Conservation (phyloP, 2,113 vertebrate species). For the Mobula hypostoma region DNA sequence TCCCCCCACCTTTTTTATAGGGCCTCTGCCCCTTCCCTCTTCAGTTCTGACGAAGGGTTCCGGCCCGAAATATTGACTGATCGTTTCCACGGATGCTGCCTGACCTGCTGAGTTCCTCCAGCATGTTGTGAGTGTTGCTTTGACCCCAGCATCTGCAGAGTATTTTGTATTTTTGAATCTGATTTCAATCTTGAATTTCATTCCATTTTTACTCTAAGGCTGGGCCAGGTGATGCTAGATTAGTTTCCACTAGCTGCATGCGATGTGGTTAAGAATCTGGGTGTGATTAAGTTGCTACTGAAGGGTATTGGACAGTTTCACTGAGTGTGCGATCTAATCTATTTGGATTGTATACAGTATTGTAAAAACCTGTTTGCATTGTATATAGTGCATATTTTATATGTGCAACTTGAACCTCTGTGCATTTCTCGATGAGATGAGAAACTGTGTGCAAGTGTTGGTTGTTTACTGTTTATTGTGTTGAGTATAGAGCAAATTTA, state of each 20-base stretch:
- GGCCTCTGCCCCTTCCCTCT: too few relatives aligned
- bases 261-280: background rate
- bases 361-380: too few relatives aligned
- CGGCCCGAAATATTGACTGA: too few relatives aligned
- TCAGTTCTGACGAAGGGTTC: too few relatives aligned
- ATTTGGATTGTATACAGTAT: background rate
- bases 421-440: background rate
- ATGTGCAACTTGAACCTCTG: background rate
- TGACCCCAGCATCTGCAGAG: too few relatives aligned
- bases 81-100: too few relatives aligned
- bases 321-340: background rate
- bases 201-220: background rate
- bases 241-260: background rate
- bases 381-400: too few relatives aligned
- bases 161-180: background rate
- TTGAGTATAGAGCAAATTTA: background rate
- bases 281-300: background rate
- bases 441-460: background rate
- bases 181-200: background rate
- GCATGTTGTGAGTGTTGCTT: too few relatives aligned
- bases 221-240: background rate
- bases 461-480: background rate
- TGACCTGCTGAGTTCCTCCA: too few relatives aligned
- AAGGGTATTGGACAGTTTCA: background rate
- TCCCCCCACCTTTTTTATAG: too few relatives aligned